Evolutionary conservation across 2,888 invertebrate genomes (phyloP).

Genomic region (Aromia moschata): DNA sequence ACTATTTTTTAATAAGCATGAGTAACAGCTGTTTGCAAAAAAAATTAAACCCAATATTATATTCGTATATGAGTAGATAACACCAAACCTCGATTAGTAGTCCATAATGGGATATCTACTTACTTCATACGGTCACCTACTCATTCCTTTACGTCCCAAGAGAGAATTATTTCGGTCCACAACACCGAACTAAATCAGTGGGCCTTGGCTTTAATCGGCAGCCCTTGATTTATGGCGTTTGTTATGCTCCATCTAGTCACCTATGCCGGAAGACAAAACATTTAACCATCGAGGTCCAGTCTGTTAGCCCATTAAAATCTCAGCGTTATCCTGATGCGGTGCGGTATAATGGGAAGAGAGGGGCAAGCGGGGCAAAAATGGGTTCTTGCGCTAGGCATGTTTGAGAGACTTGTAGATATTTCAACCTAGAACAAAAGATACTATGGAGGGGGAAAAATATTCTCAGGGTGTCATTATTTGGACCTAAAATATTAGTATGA

Average conservation of each 20-base stretch:
- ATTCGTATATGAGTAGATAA: too few species aligned
- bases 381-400: too few species aligned
- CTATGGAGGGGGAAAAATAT: too few species aligned
- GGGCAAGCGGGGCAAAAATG: conserved; percentile 34
- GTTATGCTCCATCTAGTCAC: conserved; percentile 50
- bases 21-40: not conserved
- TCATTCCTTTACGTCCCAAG: not conserved
- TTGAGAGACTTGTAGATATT: too few species aligned
- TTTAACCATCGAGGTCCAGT: conserved; percentile 37
- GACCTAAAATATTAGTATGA: too few species aligned
- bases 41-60: not conserved
- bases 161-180: not conserved
- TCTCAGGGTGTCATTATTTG: too few species aligned
- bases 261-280: conserved; percentile 50
- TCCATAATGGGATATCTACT: too few species aligned
- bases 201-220: conserved; percentile 50
- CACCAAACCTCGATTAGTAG: too few species aligned
- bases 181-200: conserved; percentile 34
- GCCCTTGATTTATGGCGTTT: conserved; percentile 50
- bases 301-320: conserved; percentile 22
- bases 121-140: too few species aligned
- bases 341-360: conserved; percentile 31
- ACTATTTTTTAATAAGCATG: too few species aligned
- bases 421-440: too few species aligned
- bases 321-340: conserved; percentile 27